phyloP scores from a whole-genome alignment of 2,888 invertebrate species.

The Hermodice carunculata region DNA sequence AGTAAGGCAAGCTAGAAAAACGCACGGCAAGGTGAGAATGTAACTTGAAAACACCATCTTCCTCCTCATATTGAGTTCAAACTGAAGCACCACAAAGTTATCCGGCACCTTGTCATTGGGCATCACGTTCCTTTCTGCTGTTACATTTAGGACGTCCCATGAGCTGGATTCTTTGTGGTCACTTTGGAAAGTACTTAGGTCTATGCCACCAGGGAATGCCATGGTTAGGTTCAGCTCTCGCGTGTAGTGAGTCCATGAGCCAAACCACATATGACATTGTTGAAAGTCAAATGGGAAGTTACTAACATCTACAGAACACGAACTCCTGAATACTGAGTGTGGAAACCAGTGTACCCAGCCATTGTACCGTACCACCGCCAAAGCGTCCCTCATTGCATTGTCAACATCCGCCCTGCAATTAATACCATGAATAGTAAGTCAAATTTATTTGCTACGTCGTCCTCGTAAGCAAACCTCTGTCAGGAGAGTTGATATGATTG shows the following conservation, averaged over 20 bases:
- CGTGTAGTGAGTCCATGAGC: slow-evolving; percentile 30
- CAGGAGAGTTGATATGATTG: no score
- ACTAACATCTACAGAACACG: slow-evolving; percentile 21
- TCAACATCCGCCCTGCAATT: slow-evolving; percentile 14
- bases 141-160: slow-evolving; percentile 18
- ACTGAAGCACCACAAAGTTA: slow-evolving; percentile 22
- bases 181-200: slow-evolving; percentile 7
- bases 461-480: no score
- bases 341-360: slow-evolving; percentile 14
- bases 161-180: slow-evolving; percentile 25
- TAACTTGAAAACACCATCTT: slow-evolving; percentile 37
- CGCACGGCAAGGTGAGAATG: slow-evolving; percentile 38
- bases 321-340: slow-evolving; percentile 20
- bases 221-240: slow-evolving; percentile 14
- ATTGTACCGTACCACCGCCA: slow-evolving; percentile 3
- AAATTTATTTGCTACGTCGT: no score
- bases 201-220: slow-evolving; percentile 18
- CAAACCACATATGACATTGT: slow-evolving; percentile 33
- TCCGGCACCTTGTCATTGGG: background rate
- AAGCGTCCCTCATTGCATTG: slow-evolving; percentile 8
- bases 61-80: slow-evolving; percentile 20
- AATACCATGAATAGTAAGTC: no score
- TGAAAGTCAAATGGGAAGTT: slow-evolving; percentile 29
- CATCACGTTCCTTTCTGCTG: background rate
- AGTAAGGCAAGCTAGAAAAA: slow-evolving; percentile 36